Evolutionary conservation across 2,113 vertebrate species (phyloP).

Genomic region (Meriones unguiculatus): DNA sequence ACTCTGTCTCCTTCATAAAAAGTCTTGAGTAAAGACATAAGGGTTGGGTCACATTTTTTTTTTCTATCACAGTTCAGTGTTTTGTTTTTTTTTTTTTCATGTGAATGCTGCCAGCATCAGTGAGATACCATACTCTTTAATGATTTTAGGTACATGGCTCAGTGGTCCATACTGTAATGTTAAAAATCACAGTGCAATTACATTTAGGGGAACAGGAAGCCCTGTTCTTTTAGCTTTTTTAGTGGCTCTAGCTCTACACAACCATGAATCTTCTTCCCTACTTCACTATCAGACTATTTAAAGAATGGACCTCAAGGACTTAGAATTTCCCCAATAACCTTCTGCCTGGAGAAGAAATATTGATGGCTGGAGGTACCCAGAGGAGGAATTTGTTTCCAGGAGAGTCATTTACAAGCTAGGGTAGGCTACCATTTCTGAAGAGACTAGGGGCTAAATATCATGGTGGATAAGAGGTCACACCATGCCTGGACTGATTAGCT

Average conservation of each 20-base stretch:
- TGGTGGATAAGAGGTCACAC: neutral
- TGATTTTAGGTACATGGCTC: neutral
- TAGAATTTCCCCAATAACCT: neutral
- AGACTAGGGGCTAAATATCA: no score
- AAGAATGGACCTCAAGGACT: neutral
- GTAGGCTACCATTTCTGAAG: neutral
- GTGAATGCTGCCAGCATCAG: neutral
- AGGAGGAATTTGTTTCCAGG: neutral
- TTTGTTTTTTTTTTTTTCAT: no score
- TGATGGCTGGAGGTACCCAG: neutral
- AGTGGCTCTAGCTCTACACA: neutral
- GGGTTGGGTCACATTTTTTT: neutral
- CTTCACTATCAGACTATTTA: neutral
- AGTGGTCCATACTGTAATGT: neutral
- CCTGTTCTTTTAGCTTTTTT: neutral
- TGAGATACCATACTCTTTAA: neutral
- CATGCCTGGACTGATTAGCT: neutral
- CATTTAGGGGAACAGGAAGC: no score
- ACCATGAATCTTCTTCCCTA: neutral
- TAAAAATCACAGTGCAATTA: neutral
- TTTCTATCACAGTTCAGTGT: neutral
- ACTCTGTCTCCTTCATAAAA: neutral
- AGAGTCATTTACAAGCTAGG: neutral
- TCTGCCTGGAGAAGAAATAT: neutral
- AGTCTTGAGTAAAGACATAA: neutral